These are phyloP conservation scores for Coregonus sp. DNA, from an alignment of 2,797 vertebrate species.

Conservation along the genomic window DNA sequence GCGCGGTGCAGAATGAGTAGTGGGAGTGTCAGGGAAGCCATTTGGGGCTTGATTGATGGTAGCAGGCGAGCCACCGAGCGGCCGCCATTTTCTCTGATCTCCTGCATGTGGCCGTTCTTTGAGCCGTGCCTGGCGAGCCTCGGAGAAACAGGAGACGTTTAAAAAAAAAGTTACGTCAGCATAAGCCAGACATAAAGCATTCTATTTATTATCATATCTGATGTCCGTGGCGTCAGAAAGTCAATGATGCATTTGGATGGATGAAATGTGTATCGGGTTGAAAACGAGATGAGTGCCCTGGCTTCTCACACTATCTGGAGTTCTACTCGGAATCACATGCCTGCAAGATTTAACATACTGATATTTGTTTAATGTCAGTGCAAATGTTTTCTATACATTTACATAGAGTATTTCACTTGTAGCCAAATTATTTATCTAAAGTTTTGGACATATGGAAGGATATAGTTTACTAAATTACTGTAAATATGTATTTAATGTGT, in stretches of 20 bases:
- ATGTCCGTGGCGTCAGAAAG: conserved; percentile 52
- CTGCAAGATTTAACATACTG: neutral
- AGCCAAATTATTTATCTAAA: neutral
- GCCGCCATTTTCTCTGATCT: conserved; percentile 74
- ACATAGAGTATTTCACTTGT: neutral
- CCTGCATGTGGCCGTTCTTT: conserved; percentile 53
- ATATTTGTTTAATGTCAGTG: neutral
- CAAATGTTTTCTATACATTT: neutral
- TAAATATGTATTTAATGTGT: neutral
- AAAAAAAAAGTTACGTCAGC: conserved; percentile 46
- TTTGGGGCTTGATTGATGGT: conserved; percentile 79
- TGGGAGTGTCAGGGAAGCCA: conserved; percentile 75
- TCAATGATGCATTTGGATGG: conserved; percentile 60
- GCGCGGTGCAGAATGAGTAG: conserved; percentile 67
- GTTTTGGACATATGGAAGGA: neutral
- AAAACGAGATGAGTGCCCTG: conserved; percentile 21
- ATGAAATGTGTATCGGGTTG: conserved; percentile 38
- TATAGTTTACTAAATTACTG: neutral
- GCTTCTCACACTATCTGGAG: conserved; percentile 6
- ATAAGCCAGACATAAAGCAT: conserved; percentile 58
- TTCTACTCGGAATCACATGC: conserved; percentile 19
- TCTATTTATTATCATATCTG: conserved; percentile 64
- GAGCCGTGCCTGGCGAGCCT: conserved; percentile 65
- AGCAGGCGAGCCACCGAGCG: conserved; percentile 71
- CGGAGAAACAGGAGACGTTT: conserved; percentile 63